Conservation (phyloP, 2,797 vertebrate species). For the Protonibea diacanthus region DNA sequence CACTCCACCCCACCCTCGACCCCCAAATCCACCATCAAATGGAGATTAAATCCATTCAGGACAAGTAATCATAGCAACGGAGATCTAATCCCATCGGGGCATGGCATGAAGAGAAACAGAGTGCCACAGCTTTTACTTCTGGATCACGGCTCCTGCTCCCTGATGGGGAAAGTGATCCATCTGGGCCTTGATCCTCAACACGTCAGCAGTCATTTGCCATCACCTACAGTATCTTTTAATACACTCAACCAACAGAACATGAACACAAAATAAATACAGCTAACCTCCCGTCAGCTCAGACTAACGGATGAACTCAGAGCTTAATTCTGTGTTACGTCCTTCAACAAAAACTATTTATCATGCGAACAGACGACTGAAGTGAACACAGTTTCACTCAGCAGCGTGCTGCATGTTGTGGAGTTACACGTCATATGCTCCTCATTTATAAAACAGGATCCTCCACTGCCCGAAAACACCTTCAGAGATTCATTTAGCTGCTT, state of each 20-base stretch:
- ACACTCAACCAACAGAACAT: not conserved
- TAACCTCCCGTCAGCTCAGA: not conserved
- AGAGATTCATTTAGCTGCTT: not conserved
- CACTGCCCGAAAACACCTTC: too few relatives aligned
- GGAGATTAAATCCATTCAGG: slow-evolving; percentile 74
- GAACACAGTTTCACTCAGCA: not conserved
- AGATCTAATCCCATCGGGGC: slow-evolving; percentile 70
- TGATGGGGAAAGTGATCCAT: slow-evolving; percentile 87
- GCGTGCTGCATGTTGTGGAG: not conserved
- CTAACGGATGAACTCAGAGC: too few relatives aligned
- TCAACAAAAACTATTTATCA: too few relatives aligned
- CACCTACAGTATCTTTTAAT: not conserved
- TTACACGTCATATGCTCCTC: not conserved
- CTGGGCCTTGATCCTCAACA: slow-evolving; percentile 87
- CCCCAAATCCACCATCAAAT: slow-evolving; percentile 49
- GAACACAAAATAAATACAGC: not conserved
- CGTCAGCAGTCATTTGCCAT: not conserved
- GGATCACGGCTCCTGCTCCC: slow-evolving; percentile 82
- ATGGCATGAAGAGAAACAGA: slow-evolving; percentile 31
- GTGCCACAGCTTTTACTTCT: slow-evolving; percentile 29
- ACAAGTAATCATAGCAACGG: slow-evolving; percentile 66
- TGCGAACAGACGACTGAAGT: too few relatives aligned
- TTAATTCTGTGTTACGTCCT: not conserved
- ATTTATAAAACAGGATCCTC: not conserved
- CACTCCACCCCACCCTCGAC: slow-evolving; percentile 17